Evolutionary conservation across 2,113 vertebrate genomes (phyloP).

Genomic region (Perognathus longimembris): DNA sequence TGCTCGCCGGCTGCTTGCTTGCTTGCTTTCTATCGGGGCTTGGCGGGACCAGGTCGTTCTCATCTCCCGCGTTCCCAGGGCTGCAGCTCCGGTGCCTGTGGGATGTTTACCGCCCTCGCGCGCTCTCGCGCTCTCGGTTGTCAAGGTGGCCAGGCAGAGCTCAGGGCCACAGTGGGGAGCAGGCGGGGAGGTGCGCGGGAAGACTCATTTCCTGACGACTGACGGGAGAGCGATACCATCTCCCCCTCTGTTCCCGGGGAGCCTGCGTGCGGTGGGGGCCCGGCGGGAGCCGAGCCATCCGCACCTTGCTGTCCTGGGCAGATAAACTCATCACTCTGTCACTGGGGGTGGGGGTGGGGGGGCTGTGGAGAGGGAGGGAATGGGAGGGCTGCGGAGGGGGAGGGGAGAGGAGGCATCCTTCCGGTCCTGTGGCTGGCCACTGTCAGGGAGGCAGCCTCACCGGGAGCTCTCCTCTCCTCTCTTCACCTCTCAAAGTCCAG

Average conservation of each 20-base stretch:
- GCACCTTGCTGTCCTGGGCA: constrained; percentile 47
- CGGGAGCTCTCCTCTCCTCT: not conserved
- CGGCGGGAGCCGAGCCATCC: constrained; percentile 53
- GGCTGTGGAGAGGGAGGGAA: not conserved
- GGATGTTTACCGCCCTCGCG: too few relatives aligned
- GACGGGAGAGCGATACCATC: constrained; percentile 57
- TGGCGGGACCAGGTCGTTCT: not conserved
- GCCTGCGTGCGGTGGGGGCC: not conserved
- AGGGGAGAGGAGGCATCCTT: not conserved
- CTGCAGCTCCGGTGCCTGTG: not conserved
- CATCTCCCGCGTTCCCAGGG: not conserved
- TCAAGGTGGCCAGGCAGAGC: not conserved
- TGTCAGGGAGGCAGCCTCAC: not conserved
- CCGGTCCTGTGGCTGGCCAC: not conserved
- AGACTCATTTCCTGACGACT: constrained; percentile 57
- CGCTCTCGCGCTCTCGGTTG: too few relatives aligned
- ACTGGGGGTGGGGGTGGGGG: too few relatives aligned
- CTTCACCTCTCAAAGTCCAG: not conserved
- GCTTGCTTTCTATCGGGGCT: not conserved
- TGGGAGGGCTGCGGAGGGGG: not conserved
- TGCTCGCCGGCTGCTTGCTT: too few relatives aligned
- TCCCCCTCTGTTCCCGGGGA: constrained; percentile 10
- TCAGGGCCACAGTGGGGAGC: not conserved
- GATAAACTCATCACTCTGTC: constrained; percentile 70
- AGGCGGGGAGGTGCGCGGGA: not conserved